Percentiles rank a stretch among this genome's conserved stretches.
Conservation (phyloP, 2,797 vertebrate genomes). For the Clarias laeviceps region DNA sequence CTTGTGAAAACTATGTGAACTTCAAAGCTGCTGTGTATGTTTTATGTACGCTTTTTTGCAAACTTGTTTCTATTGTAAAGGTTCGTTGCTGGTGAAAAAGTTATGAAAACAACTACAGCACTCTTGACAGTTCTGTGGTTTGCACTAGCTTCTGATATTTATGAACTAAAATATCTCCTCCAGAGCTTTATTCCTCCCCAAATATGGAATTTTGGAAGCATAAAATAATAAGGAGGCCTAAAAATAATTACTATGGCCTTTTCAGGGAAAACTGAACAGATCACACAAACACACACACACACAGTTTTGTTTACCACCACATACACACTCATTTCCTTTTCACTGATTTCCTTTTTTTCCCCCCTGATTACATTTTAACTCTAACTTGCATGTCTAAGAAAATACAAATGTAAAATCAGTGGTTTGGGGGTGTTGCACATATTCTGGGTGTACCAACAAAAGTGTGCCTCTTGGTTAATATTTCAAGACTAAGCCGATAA, state of each 20-base stretch:
- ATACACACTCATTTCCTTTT: neutral
- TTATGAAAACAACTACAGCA: neutral
- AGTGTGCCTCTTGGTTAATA: slow-evolving; percentile 27
- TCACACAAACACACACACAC: neutral
- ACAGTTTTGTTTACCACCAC: neutral
- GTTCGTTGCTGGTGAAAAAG: neutral
- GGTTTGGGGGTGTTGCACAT: slow-evolving; percentile 8
- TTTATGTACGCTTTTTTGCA: neutral
- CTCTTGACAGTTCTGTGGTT: neutral
- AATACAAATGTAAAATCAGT: slow-evolving; percentile 1
- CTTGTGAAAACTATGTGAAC: neutral
- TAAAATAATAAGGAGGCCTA: slow-evolving; percentile 9
- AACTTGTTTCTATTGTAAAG: slow-evolving; percentile 6
- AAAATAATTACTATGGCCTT: slow-evolving; percentile 22
- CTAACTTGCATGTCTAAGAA: slow-evolving; percentile 13
- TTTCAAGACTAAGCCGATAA: neutral
- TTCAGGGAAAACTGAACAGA: slow-evolving; percentile 11
- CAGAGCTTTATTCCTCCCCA: neutral
- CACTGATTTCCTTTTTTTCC: neutral
- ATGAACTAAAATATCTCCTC: neutral
- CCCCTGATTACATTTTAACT: slow-evolving; percentile 10
- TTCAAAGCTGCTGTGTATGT: neutral
- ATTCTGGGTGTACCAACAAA: slow-evolving; percentile 8
- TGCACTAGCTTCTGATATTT: neutral
- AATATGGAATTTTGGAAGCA: slow-evolving; percentile 27